phyloP scores from a whole-genome alignment of 2,888 invertebrate species.

The Spisula subtruncata region DNA sequence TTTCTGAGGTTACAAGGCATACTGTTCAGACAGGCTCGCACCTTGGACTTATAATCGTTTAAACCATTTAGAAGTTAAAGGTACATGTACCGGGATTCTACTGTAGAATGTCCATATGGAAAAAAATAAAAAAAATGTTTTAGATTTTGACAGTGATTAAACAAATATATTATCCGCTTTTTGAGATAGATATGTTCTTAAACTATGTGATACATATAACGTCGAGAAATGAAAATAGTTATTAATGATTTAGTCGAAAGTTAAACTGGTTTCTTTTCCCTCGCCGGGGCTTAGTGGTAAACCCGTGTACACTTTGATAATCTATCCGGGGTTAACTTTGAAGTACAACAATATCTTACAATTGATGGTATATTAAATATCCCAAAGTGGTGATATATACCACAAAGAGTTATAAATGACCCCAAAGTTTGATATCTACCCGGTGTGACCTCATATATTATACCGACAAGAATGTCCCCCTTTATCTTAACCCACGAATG shows the following conservation, averaged over 20 bases:
- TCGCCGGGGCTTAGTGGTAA: background rate
- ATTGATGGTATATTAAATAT: conserved; percentile 7
- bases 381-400: background rate
- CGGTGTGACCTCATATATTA: background rate
- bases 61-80: too few relatives aligned
- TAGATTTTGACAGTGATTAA: too few relatives aligned
- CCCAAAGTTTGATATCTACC: conserved; percentile 8
- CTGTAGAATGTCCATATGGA: too few relatives aligned
- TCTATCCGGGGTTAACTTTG: background rate
- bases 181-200: too few relatives aligned
- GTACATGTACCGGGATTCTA: too few relatives aligned
- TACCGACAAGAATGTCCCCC: background rate
- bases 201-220: too few relatives aligned
- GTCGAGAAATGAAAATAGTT: background rate
- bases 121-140: too few relatives aligned
- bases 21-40: too few relatives aligned
- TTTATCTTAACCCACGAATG: background rate
- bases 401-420: background rate
- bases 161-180: too few relatives aligned
- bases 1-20: too few relatives aligned
- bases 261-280: background rate
- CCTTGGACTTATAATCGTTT: too few relatives aligned
- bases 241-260: background rate
- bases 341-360: background rate
- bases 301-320: background rate